Base-by-base conservation (phyloP, 1,140 invertebrate species). In the Ceratina australensis region DNA sequence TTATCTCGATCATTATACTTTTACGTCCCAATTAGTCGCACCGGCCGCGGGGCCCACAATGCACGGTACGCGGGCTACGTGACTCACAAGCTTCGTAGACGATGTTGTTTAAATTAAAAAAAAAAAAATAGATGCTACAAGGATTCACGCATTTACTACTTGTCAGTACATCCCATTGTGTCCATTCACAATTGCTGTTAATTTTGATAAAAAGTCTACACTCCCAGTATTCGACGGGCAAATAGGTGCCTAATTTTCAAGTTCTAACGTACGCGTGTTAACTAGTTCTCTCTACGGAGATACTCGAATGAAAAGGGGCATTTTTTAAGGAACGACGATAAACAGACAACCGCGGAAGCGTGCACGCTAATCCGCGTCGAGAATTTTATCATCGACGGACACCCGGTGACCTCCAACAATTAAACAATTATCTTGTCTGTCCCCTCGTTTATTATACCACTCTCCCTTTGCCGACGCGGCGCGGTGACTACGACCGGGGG, bases 61-160 rank as follows among this genome's bases (percentile, higher is more conserved):
- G 8, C 16, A 20, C 5, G 10, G 33, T 42, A 10, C 8, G 10
- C 33, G 10, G 5, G 33, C 8, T 42, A 42, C 33, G 33, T 10
- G 33, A 42, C 33, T 42, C 3, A 10, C 33, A 10, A 42, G 15
- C 4, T 26, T 64, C 16, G 50, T 22, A 20, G 3, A 57, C 26
- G n/a, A 47, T 28, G 22, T 50, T 22, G 22, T 24, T 79, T 57
- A 18, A 71, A 75, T 78, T 61, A 54, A 71, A 80, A 84, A 84
- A 54, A n/a, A 83, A 81, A 67, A 79, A 22, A 20, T 18, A 67
- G 75, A 67, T 77, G 33, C 10, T 66, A 78, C 87, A 88, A 88
- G 86, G 87, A 88, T 87, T 86, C 87, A 87, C 87, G 86, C 79
- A 88, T 88, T 90, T 80, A 78, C 67, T 79, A 80, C 81, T 88